phyloP scores from a whole-genome alignment of 2,888 invertebrate species.

The Lasioglossum morio region DNA sequence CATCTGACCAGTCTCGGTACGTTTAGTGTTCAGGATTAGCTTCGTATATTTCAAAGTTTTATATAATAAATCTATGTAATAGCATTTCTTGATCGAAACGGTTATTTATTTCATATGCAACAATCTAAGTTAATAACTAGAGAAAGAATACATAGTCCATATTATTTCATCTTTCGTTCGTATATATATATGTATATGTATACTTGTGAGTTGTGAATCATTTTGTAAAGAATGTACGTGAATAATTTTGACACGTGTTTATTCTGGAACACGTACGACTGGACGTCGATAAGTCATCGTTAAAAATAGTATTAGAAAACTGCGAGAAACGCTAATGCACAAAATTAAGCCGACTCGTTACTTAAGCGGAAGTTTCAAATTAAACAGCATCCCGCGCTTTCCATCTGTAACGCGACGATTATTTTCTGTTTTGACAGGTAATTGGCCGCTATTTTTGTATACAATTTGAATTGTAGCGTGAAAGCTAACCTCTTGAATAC shows the following conservation, averaged over 20 bases:
- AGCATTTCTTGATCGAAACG: too few relatives aligned
- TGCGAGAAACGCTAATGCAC: not conserved
- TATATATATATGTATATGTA: too few relatives aligned
- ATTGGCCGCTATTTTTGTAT: not conserved
- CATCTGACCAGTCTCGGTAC: too few relatives aligned
- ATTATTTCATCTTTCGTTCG: too few relatives aligned
- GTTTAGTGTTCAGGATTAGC: too few relatives aligned
- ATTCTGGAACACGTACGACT: not conserved
- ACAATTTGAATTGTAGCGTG: not conserved
- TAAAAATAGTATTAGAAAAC: slow-evolving; percentile 10
- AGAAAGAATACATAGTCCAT: too few relatives aligned
- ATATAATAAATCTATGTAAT: too few relatives aligned
- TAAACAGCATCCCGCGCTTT: slow-evolving; percentile 20
- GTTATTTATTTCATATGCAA: too few relatives aligned
- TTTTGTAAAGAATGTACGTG: not conserved
- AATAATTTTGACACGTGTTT: not conserved
- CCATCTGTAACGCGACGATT: not conserved
- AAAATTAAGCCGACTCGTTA: not conserved
- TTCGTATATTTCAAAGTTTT: too few relatives aligned
- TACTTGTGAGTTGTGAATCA: not conserved
- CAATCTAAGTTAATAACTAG: too few relatives aligned
- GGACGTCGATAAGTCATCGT: slow-evolving; percentile 7
- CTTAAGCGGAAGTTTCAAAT: slow-evolving; percentile 12
- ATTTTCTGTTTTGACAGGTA: slow-evolving; percentile 40
- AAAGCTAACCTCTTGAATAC: slow-evolving; percentile 21